Conservation (phyloP, 2,113 vertebrate genomes). For the Salvelinus sp. region DNA sequence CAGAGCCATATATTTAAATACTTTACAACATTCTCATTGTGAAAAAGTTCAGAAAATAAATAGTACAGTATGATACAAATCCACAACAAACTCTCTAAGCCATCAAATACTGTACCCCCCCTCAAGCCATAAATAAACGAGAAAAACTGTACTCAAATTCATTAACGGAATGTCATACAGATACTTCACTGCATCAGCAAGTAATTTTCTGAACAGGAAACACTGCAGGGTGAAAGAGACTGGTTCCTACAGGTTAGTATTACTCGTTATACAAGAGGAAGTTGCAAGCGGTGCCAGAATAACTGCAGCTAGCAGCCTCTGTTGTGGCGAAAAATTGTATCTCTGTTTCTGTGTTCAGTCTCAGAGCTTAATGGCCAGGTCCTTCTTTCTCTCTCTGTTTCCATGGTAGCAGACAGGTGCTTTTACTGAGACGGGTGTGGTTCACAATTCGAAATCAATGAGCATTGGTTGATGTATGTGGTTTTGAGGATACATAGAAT, state of each 20-base stretch:
- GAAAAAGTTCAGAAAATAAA: neutral
- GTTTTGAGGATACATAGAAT: neutral
- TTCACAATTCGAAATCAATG: neutral
- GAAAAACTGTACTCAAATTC: neutral
- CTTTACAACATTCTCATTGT: neutral
- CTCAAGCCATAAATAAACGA: no score
- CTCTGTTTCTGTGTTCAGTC: constrained; percentile 5
- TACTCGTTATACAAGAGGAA: constrained; percentile 27
- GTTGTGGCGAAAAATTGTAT: neutral
- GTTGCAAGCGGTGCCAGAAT: constrained; percentile 34
- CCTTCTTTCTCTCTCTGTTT: constrained; percentile 43
- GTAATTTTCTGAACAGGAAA: constrained; percentile 21
- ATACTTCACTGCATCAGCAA: neutral
- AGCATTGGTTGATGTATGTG: neutral
- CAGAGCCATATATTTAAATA: neutral
- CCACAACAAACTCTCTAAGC: no score
- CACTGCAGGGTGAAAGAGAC: constrained; percentile 13
- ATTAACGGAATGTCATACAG: neutral
- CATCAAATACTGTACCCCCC: no score
- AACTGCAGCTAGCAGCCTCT: constrained; percentile 27
- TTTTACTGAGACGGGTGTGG: constrained; percentile 19
- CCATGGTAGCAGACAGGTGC: constrained; percentile 61
- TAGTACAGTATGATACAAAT: no score
- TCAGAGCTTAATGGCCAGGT: neutral
- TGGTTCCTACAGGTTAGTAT: constrained; percentile 16